Evolutionary conservation across 1,140 invertebrate species (phyloP).

Genomic region (Tetramorium alpestre): DNA sequence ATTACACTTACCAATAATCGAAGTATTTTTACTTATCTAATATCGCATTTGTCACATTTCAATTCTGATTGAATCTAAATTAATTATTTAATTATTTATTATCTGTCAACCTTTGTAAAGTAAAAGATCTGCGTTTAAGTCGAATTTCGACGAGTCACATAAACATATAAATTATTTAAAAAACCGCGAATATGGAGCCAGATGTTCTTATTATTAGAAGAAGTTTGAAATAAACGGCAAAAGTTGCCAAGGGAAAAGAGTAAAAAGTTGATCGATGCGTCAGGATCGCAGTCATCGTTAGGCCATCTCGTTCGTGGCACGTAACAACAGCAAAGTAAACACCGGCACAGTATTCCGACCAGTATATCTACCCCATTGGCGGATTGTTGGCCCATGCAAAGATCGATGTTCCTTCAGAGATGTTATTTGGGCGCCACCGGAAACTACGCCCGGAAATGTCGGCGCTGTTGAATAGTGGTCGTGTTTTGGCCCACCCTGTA

Average conservation of each 20-base stretch:
- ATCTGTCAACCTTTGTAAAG: neutral
- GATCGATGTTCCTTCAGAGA: conserved; percentile 68
- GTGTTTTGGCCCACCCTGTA: conserved; percentile 78
- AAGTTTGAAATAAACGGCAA: neutral
- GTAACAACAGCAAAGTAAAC: conserved; percentile 51
- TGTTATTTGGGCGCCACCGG: conserved; percentile 66
- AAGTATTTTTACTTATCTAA: conserved; percentile 13
- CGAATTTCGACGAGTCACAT: neutral
- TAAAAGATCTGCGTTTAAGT: neutral
- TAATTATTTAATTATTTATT: neutral
- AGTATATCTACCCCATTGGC: conserved; percentile 45
- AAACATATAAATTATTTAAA: neutral
- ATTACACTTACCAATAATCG: neutral
- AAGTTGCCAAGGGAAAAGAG: neutral
- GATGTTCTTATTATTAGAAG: no score
- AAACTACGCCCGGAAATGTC: conserved; percentile 70
- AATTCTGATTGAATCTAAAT: neutral
- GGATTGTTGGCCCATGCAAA: conserved; percentile 59
- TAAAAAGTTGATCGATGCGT: conserved; percentile 18
- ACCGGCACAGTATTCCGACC: conserved; percentile 14
- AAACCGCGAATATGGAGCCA: neutral
- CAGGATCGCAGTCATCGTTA: neutral
- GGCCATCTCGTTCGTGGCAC: neutral
- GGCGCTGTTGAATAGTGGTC: conserved; percentile 78
- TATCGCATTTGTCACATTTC: neutral